A percentile compares a stretch with the other conserved stretches of the same genome.
phyloP scores from a whole-genome alignment of 2,888 invertebrate genomes.

The Eristalis arbustorum region DNA sequence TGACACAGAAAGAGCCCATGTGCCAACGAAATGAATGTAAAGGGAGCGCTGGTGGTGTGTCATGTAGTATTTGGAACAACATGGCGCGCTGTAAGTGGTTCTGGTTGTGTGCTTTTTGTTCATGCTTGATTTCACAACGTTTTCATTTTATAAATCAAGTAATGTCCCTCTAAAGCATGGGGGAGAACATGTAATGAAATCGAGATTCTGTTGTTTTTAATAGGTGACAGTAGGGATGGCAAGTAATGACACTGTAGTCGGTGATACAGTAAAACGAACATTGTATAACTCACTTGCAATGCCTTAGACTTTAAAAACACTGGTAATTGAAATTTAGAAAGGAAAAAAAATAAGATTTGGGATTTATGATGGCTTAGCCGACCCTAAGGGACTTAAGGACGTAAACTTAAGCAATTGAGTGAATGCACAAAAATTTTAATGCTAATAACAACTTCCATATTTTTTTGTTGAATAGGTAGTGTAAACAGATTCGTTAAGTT shows the following conservation, averaged over 20 bases:
- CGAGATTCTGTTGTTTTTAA: neutral
- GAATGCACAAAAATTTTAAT: too few species aligned
- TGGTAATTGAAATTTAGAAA: too few species aligned
- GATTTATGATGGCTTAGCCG: too few species aligned
- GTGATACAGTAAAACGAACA: too few species aligned
- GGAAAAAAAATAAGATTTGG: too few species aligned
- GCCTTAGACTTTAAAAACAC: too few species aligned
- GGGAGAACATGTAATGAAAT: neutral
- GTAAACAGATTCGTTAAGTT: too few species aligned
- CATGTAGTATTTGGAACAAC: neutral
- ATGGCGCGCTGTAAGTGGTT: neutral
- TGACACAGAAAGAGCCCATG: conserved; percentile 23
- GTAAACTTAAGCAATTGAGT: too few species aligned
- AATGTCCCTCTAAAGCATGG: neutral
- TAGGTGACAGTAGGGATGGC: neutral
- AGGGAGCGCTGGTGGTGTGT: neutral
- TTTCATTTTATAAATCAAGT: conserved; percentile 15
- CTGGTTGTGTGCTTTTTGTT: neutral
- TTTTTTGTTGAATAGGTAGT: too few species aligned
- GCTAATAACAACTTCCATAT: too few species aligned
- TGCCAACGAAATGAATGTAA: neutral
- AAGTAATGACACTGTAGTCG: neutral
- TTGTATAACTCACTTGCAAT: too few species aligned
- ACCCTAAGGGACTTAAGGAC: too few species aligned
- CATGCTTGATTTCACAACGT: conserved; percentile 7